Evolutionary conservation across 35 echinoderm and acorn worm genomes (phyloP), one percentile per base, ranked within the genome.

Genomic region (Lytechinus variegatus): DNA sequence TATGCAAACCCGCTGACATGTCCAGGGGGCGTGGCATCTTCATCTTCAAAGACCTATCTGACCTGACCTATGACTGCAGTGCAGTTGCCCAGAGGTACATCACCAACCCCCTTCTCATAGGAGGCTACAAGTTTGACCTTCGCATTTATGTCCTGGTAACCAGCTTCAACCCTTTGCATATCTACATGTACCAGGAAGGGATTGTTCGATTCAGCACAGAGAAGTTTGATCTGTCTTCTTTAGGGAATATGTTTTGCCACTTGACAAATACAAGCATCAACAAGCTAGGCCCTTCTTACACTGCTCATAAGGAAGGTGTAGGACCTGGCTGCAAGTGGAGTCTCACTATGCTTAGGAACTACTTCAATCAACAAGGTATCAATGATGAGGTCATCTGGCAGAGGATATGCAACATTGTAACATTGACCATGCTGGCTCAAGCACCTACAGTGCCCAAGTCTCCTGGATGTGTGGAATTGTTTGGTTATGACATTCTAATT

Each of bases 241-340:
- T 96, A 53, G 96, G 95, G n/a, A 99, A 99, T 91, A 61, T 96
- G 51, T 99, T 95, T 61, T 97, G 96, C 10, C 98, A 99, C 95
- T 94, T 99, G 24, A 99, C 98, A 71, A 99, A 99, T 89, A 99
- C 98, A 13, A 99, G 98, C 53, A 99, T 99, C 87, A 99, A 99
- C 93, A 99, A 99, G 95, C 90, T 97, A 21, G 96, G 98, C 52
- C 98, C 98, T 14, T 96, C 87, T 21, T 99, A 97, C 92, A 95
- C 92, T 3, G 54, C 91, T 2, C 95, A 96, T 86, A 99, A 99
- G 54, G 98, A 99, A 94, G 55, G 96, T 44, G 96, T 99, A 54
- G 98, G 98, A 44, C 96, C 97, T 91, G 98, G 98, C 9, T 97
- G 98, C 88, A 99, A 99, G 53, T 99, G 98, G 98, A 99, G 86